phyloP scores from a whole-genome alignment of 53 echinoderm and acorn worm genomes.

The Holothuria leucospilota region DNA sequence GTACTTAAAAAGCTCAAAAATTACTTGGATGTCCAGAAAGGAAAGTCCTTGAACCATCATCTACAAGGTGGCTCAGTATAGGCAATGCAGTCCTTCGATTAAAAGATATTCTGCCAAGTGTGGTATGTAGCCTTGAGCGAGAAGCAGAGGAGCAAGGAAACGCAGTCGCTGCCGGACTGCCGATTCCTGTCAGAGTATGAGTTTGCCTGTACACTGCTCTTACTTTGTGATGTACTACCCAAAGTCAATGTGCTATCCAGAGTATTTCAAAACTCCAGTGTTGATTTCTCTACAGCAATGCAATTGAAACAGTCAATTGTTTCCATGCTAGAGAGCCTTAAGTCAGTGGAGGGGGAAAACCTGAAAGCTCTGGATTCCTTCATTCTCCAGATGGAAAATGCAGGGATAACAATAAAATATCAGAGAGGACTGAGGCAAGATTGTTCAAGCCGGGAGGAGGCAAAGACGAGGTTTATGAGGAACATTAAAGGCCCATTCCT shows the following conservation, averaged over 20 bases:
- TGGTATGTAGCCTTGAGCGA: constrained; percentile 34
- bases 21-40: not conserved
- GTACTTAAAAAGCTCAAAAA: no score
- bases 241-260: not conserved
- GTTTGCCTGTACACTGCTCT: not conserved
- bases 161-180: constrained; percentile 54
- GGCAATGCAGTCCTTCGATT: constrained; percentile 39
- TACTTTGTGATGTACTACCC: constrained; percentile 15
- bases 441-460: not conserved
- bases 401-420: no score
- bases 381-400: not conserved
- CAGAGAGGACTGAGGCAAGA: not conserved
- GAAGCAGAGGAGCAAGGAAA: constrained; percentile 58
- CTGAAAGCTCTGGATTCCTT: not conserved
- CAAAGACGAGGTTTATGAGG: not conserved
- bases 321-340: not conserved
- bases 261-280: not conserved
- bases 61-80: constrained; percentile 61
- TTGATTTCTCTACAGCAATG: not conserved
- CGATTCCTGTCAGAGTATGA: not conserved
- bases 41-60: constrained; percentile 51
- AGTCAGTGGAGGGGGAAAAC: not conserved
- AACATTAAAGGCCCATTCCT: not conserved
- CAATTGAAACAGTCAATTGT: not conserved
- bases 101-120: constrained; percentile 46